Evolutionary conservation across 2,888 invertebrate species (phyloP).

Genomic region (Helicoverpa assulta): DNA sequence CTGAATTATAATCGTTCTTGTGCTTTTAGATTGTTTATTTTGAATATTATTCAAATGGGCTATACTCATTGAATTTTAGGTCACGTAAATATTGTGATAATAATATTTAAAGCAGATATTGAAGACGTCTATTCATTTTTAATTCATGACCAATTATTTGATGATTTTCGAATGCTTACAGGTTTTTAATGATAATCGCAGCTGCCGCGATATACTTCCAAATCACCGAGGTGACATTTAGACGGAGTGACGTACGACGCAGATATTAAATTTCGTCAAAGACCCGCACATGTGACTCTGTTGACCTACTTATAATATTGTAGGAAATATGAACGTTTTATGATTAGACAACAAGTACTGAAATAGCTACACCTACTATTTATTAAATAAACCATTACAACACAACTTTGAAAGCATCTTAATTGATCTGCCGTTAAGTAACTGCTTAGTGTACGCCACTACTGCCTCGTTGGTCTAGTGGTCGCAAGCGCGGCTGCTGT

Average conservation of each 20-base stretch:
- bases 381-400: no score
- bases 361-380: neutral
- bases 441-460: no score
- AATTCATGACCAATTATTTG: no score
- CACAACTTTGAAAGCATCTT: no score
- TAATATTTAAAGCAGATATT: no score
- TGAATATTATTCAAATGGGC: neutral
- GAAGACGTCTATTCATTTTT: no score
- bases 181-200: neutral
- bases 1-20: constrained; percentile 18
- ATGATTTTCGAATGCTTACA: neutral
- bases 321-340: neutral
- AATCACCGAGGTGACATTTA: constrained; percentile 53
- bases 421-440: no score
- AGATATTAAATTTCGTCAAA: constrained; percentile 58
- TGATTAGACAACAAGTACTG: neutral
- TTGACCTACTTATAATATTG: constrained; percentile 48
- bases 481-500: no score
- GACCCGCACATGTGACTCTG: constrained; percentile 37
- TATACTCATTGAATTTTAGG: no score
- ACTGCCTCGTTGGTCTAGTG: no score
- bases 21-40: constrained; percentile 31
- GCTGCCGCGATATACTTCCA: constrained; percentile 14
- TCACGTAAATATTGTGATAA: no score
- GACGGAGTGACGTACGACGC: constrained; percentile 30